These are phyloP conservation scores for Chionomys nivalis DNA, from an alignment of 2,113 vertebrate species.

Conservation along the genomic window DNA sequence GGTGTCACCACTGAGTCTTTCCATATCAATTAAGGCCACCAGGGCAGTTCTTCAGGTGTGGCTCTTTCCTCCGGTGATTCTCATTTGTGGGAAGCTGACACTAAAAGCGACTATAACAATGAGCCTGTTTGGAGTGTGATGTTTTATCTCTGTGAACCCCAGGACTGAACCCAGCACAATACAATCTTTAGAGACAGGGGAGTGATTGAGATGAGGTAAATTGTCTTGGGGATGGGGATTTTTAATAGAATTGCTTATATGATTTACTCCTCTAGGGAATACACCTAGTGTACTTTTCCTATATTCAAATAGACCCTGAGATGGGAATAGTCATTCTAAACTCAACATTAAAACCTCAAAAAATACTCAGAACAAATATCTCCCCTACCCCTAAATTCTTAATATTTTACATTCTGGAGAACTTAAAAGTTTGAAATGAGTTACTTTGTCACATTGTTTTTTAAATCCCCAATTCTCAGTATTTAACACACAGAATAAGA, in stretches of 20 bases:
- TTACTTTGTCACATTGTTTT: neutral
- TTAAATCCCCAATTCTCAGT: neutral
- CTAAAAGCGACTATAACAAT: too few relatives aligned
- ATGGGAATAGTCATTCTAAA: neutral
- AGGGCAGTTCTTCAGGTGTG: neutral
- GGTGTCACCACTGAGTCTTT: neutral
- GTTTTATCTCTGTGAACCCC: neutral
- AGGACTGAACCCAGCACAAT: neutral
- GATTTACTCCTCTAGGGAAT: neutral
- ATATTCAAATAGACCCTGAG: neutral
- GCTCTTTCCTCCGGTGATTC: neutral
- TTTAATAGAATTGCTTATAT: neutral
- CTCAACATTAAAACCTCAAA: neutral
- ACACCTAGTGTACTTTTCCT: neutral
- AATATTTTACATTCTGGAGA: neutral
- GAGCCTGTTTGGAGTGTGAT: neutral
- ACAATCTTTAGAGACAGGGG: neutral
- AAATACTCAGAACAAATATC: neutral
- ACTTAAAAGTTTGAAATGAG: neutral
- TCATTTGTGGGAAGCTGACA: neutral
- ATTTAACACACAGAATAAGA: neutral
- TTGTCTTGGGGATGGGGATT: neutral
- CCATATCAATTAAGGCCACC: neutral
- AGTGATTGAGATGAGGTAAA: neutral
- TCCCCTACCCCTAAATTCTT: neutral